Conservation (phyloP, 1,140 invertebrate species). For the Trachymyrmex septentrionalis region DNA sequence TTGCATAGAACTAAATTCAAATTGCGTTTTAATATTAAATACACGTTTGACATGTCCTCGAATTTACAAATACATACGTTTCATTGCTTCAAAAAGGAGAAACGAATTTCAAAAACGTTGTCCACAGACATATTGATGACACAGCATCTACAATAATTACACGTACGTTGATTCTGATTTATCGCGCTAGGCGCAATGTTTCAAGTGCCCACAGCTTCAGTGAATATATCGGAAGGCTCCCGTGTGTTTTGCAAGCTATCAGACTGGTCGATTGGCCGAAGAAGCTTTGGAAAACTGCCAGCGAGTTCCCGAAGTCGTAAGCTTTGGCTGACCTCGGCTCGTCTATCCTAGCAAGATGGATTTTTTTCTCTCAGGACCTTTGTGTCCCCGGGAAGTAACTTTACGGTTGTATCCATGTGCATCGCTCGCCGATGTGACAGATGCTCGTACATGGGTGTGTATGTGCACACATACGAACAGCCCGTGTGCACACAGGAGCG, state of each 20-base stretch:
- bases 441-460: neutral
- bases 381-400: slow-evolving; percentile 46
- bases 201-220: slow-evolving; percentile 10
- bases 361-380: slow-evolving; percentile 61
- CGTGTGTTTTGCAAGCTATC: slow-evolving; percentile 71
- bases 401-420: slow-evolving; percentile 22
- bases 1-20: slow-evolving; percentile 14
- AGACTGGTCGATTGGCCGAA: slow-evolving; percentile 64
- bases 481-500: neutral
- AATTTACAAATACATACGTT: neutral
- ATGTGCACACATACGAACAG: neutral
- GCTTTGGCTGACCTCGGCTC: slow-evolving; percentile 71
- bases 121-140: neutral
- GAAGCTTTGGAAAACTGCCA: slow-evolving; percentile 69
- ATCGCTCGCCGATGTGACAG: slow-evolving; percentile 53
- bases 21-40: slow-evolving; percentile 28
- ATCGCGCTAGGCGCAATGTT: slow-evolving; percentile 13
- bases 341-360: slow-evolving; percentile 65
- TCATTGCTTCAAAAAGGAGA: neutral
- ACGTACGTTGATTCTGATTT: slow-evolving; percentile 15
- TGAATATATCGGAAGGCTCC: slow-evolving; percentile 37
- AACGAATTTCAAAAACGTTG: neutral
- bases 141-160: neutral
- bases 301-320: slow-evolving; percentile 52
- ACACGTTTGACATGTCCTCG: neutral